Percentiles rank a stretch among this genome's conserved stretches.
Conservation (phyloP, 2,797 vertebrate species). For the Mus caroli region DNA sequence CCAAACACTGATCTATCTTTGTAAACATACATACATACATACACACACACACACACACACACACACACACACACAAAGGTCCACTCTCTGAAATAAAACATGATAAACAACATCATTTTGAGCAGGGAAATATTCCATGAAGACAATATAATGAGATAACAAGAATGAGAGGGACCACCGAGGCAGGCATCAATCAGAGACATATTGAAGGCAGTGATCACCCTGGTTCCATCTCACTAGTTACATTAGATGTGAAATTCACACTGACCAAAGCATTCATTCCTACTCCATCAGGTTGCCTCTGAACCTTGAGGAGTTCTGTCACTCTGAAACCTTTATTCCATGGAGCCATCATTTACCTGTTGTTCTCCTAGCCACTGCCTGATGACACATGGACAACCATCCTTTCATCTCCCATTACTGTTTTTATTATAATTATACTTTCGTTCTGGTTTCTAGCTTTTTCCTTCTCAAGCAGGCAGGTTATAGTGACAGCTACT, state of each 20-base stretch:
- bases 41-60: too few relatives aligned
- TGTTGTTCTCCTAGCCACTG: neutral
- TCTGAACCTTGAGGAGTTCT: neutral
- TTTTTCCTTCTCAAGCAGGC: conserved; percentile 41
- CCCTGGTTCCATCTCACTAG: neutral
- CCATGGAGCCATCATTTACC: neutral
- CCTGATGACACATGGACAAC: neutral
- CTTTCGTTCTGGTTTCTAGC: conserved; percentile 38
- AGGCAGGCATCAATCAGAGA: neutral
- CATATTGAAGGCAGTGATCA: neutral
- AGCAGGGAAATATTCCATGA: neutral
- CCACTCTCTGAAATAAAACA: conserved; percentile 9
- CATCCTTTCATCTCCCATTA: neutral
- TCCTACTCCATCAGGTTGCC: neutral
- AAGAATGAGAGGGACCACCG: neutral
- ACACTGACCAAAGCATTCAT: neutral
- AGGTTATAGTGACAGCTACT: conserved; percentile 32
- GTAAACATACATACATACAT: neutral
- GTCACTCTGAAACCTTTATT: neutral
- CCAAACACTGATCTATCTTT: neutral
- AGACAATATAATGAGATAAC: neutral
- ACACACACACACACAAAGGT: too few relatives aligned
- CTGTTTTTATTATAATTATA: conserved; percentile 18
- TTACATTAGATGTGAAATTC: neutral
- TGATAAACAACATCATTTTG: neutral